These are phyloP conservation scores for Guaruba guarouba DNA, from an alignment of 2,113 vertebrate species.

Conservation along the genomic window DNA sequence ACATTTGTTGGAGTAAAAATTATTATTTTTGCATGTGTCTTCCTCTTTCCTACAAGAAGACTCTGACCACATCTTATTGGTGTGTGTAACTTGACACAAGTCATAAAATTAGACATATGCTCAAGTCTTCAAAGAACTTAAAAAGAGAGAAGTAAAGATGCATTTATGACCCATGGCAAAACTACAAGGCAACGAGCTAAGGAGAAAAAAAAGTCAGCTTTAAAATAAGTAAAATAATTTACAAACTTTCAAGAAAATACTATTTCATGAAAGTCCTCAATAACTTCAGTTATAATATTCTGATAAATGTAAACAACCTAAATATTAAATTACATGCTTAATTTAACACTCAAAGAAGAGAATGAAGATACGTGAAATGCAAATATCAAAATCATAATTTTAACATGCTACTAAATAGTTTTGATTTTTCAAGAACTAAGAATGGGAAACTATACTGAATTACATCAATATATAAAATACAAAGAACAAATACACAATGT, in stretches of 20 bases:
- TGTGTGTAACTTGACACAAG: neutral
- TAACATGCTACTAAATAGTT: neutral
- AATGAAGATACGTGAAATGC: neutral
- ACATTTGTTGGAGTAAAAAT: neutral
- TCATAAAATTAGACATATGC: neutral
- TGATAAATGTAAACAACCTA: neutral
- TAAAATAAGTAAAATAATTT: neutral
- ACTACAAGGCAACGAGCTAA: neutral
- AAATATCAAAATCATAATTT: neutral
- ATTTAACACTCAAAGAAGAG: neutral
- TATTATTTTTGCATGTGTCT: fast-evolving
- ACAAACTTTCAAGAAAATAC: neutral
- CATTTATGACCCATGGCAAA: neutral
- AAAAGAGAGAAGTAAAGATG: neutral
- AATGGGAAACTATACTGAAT: neutral
- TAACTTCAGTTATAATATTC: neutral
- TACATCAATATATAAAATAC: neutral
- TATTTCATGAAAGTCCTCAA: neutral
- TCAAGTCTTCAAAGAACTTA: neutral
- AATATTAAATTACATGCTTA: neutral
- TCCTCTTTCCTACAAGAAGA: neutral
- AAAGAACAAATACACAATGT: neutral
- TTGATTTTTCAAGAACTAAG: neutral
- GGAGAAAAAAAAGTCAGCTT: neutral
- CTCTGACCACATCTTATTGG: neutral